These are phyloP conservation scores for Pleuronectes platessa DNA, from an alignment of 2,113 vertebrate species.

Conservation along the genomic window DNA sequence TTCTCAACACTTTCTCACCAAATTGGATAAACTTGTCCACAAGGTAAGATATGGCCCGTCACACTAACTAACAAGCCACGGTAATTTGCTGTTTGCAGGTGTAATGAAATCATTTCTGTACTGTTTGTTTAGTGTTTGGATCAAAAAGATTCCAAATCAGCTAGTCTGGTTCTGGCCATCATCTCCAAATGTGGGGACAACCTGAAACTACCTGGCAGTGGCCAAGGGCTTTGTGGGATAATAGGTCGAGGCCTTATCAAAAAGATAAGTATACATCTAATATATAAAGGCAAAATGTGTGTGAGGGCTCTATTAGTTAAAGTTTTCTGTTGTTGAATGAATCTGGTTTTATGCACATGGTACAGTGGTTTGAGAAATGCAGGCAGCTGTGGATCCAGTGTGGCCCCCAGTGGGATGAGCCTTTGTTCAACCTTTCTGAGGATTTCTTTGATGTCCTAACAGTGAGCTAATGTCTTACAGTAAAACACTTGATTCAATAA, in stretches of 20 bases:
- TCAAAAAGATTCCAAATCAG: constrained; percentile 78
- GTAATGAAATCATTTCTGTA: neutral
- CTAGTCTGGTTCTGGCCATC: constrained; percentile 81
- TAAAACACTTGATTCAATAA: neutral
- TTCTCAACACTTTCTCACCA: constrained; percentile 88
- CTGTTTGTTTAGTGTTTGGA: constrained; percentile 85
- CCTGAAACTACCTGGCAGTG: constrained; percentile 83
- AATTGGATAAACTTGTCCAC: constrained; percentile 88
- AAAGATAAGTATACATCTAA: constrained; percentile 89
- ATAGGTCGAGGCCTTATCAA: constrained; percentile 86
- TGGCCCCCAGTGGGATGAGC: constrained; percentile 82
- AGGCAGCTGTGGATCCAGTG: constrained; percentile 84
- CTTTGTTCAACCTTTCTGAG: constrained; percentile 84
- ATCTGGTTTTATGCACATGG: constrained; percentile 85
- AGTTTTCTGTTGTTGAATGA: constrained; percentile 10
- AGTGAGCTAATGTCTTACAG: constrained; percentile 68
- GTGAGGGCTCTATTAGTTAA: neutral
- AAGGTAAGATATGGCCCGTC: constrained; percentile 78
- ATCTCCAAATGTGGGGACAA: constrained; percentile 85
- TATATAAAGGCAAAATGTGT: neutral
- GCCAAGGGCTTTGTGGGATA: constrained; percentile 83
- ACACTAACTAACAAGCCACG: neutral
- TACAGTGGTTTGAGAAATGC: constrained; percentile 92
- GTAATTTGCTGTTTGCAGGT: neutral
- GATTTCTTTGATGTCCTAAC: constrained; percentile 89